These are phyloP conservation scores for Miltochrista miniata DNA, from an alignment of 2,888 invertebrate genomes.

Conservation along the genomic window DNA sequence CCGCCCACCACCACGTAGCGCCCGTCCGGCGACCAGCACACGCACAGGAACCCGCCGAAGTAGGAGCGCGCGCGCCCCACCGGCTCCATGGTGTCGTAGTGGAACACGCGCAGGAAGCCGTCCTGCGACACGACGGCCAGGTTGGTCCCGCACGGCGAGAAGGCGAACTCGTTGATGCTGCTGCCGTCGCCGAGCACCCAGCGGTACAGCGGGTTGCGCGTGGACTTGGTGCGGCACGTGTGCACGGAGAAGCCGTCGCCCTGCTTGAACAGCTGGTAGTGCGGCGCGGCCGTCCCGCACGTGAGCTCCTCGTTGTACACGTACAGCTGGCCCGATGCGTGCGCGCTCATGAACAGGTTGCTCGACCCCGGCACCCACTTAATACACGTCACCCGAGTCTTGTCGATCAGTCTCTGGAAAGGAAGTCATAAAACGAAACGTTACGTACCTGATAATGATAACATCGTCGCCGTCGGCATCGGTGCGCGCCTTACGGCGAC, in stretches of 20 bases:
- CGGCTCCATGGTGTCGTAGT: slow-evolving; percentile 98
- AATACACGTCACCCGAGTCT: slow-evolving; percentile 97
- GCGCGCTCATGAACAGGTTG: slow-evolving; percentile 96
- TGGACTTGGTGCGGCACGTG: slow-evolving; percentile 98
- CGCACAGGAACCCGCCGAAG: slow-evolving; percentile 98
- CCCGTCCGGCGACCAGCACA: slow-evolving; percentile 99
- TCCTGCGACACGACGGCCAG: slow-evolving; percentile 97
- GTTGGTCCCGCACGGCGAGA: slow-evolving; percentile 96
- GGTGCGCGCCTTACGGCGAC: too few relatives aligned
- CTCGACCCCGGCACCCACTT: slow-evolving; percentile 98
- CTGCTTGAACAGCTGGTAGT: slow-evolving; percentile 97
- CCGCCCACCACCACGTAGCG: slow-evolving; percentile 98
- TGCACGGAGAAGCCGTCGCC: slow-evolving; percentile 97
- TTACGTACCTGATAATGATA: too few relatives aligned
- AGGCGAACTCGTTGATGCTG: slow-evolving; percentile 97
- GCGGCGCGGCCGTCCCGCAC: slow-evolving; percentile 95
- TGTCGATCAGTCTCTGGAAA: slow-evolving; percentile 93
- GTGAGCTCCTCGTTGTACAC: slow-evolving; percentile 98
- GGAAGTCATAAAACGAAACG: too few relatives aligned
- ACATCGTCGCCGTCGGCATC: too few relatives aligned
- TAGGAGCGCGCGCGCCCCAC: slow-evolving; percentile 97
- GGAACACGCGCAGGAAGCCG: slow-evolving; percentile 97
- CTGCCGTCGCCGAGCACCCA: slow-evolving; percentile 94
- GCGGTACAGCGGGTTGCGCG: slow-evolving; percentile 94
- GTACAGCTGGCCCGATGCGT: slow-evolving; percentile 98